These are phyloP conservation scores for Otus scops DNA, from an alignment of 2,797 vertebrate genomes.

Conservation along the genomic window DNA sequence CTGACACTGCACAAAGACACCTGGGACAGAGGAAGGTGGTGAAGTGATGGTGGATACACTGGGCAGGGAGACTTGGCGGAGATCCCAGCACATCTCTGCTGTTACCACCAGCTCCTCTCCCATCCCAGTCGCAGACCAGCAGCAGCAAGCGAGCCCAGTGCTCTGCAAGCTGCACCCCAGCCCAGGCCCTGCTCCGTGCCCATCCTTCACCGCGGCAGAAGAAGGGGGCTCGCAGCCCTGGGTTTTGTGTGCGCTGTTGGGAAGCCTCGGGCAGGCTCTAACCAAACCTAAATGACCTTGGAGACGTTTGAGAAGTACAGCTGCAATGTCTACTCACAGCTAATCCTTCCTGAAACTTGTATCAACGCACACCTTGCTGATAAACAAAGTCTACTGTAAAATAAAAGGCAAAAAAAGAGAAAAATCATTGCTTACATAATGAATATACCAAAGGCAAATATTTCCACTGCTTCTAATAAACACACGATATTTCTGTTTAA, in stretches of 20 bases:
- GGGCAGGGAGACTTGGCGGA: neutral
- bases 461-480: neutral
- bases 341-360: neutral
- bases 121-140: neutral
- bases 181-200: neutral
- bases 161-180: neutral
- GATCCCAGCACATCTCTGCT: neutral
- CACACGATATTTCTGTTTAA: neutral
- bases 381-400: neutral
- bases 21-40: neutral
- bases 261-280: neutral
- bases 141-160: neutral
- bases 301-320: neutral
- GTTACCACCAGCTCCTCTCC: neutral
- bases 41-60: accelerated
- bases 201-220: neutral
- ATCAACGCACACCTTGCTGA: neutral
- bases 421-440: neutral
- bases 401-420: neutral
- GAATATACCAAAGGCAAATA: neutral
- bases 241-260: neutral
- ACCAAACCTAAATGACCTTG: neutral
- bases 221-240: neutral
- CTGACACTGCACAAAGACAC: accelerated
- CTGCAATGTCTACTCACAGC: neutral